Percentiles rank a stretch among this genome's conserved stretches.
Conservation (phyloP, 2,797 vertebrate species). For the Streptopelia turtur region DNA sequence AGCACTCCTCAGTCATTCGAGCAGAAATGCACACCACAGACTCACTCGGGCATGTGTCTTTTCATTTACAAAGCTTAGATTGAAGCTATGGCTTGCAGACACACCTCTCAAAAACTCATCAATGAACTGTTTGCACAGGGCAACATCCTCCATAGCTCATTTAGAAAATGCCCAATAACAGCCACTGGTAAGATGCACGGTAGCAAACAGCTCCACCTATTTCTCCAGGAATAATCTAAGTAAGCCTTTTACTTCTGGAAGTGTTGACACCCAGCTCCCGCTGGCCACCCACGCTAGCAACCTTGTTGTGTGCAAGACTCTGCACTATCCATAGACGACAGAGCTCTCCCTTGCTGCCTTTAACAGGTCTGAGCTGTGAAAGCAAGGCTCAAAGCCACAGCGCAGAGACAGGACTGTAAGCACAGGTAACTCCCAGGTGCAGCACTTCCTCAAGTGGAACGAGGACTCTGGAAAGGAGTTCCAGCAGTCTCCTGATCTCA, state of each 20-base stretch:
- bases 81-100: not conserved
- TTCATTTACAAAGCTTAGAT: not conserved
- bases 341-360: not conserved
- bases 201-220: not conserved
- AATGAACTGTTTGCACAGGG: not conserved
- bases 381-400: not conserved
- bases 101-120: not conserved
- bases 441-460: not conserved
- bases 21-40: not conserved
- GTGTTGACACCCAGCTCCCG: not conserved
- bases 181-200: not conserved
- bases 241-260: not conserved
- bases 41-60: accelerated
- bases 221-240: not conserved
- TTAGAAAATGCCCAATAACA: not conserved
- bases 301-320: not conserved
- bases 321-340: not conserved
- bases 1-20: not conserved
- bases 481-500: not conserved
- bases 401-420: accelerated
- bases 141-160: not conserved
- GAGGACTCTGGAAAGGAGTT: not conserved
- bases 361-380: not conserved
- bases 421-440: not conserved
- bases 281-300: not conserved